Conservation (phyloP, 53 echinoderm and acorn worm species). For the Antedon mediterranea region DNA sequence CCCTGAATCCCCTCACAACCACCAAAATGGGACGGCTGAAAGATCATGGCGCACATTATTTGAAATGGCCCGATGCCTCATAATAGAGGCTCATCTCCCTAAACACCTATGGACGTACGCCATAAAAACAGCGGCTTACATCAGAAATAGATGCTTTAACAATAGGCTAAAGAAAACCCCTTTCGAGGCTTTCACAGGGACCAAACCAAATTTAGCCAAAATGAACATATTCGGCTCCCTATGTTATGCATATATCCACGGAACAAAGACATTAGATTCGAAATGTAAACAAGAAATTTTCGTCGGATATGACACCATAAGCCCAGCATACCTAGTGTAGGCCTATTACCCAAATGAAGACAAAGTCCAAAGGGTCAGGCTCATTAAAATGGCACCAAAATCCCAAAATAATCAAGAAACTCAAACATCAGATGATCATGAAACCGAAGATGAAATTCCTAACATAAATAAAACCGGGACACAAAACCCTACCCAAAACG, state of each 20-base stretch:
- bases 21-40: conserved; percentile 34
- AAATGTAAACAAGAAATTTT: conserved; percentile 16
- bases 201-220: conserved; percentile 11
- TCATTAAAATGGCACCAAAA: conserved; percentile 7
- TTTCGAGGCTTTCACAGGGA: conserved; percentile 20
- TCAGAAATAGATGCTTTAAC: conserved; percentile 25
- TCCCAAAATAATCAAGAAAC: background rate
- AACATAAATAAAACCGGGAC: too few relatives aligned
- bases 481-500: background rate
- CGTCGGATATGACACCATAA: conserved; percentile 19
- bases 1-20: conserved; percentile 20
- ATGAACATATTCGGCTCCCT: conserved; percentile 20
- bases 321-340: conserved; percentile 22
- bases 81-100: conserved; percentile 17
- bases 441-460: background rate
- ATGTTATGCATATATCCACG: conserved; percentile 21
- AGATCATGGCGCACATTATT: conserved; percentile 25
- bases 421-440: background rate
- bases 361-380: conserved; percentile 5
- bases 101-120: conserved; percentile 26
- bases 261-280: conserved; percentile 16
- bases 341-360: conserved; percentile 4
- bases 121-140: conserved; percentile 13
- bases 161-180: conserved; percentile 3
- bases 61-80: conserved; percentile 30